A percentile compares a stretch with the other conserved stretches of the same genome.
These are phyloP conservation scores for Pollicipes pollicipes DNA, from an alignment of 1,140 invertebrate genomes.

Conservation along the genomic window DNA sequence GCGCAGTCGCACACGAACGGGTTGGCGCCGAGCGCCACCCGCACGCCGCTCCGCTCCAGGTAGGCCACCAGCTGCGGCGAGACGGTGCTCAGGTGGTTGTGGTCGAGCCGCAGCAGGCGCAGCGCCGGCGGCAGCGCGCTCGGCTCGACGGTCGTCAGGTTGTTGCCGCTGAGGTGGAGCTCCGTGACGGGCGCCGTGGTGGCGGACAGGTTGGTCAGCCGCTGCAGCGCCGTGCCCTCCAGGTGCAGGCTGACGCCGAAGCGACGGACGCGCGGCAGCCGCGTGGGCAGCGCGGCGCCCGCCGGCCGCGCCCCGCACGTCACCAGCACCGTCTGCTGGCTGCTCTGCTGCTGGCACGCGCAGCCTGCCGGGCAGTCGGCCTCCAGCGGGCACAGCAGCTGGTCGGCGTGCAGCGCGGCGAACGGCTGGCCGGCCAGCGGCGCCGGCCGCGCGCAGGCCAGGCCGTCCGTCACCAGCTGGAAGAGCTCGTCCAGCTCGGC, in stretches of 20 bases:
- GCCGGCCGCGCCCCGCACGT: constrained; percentile 24
- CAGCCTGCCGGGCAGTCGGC: constrained; percentile 24
- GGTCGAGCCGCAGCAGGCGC: constrained; percentile 31
- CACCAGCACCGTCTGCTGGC: constrained; percentile 34
- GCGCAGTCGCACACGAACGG: constrained; percentile 44
- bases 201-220: constrained; percentile 13
- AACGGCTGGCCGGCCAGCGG: constrained; percentile 19
- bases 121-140: constrained; percentile 21
- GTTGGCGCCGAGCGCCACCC: constrained; percentile 37
- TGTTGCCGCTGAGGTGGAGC: constrained; percentile 34
- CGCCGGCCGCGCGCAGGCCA: constrained; percentile 12
- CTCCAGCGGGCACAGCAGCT: constrained; percentile 26
- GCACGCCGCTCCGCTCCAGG: constrained; percentile 25
- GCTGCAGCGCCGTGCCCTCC: constrained; percentile 17
- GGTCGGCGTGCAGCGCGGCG: constrained; percentile 20
- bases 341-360: constrained; percentile 26
- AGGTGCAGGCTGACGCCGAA: constrained; percentile 22
- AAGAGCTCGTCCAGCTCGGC: constrained; percentile 20
- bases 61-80: constrained; percentile 24
- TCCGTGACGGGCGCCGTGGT: constrained; percentile 21
- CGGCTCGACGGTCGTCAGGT: constrained; percentile 23
- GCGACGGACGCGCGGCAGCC: not conserved
- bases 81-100: constrained; percentile 34
- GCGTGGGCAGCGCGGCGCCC: constrained; percentile 22
- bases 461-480: constrained; percentile 5